A percentile compares a stretch with the other conserved stretches of the same genome.
phyloP scores from a whole-genome alignment of 2,888 invertebrate species.

The Dromius quadrimaculatus region DNA sequence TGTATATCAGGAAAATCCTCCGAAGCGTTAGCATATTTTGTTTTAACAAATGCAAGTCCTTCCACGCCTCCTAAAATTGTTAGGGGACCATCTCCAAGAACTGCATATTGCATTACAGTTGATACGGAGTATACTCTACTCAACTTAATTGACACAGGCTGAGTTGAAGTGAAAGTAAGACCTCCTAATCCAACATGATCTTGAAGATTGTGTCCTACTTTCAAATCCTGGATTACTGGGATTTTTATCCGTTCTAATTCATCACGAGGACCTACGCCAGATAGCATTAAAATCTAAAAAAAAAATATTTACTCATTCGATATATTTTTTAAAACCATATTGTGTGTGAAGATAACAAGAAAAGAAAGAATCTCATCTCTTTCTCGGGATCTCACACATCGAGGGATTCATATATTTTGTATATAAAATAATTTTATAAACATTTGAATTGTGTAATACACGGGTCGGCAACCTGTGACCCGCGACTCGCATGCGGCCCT shows the following conservation, averaged over 20 bases:
- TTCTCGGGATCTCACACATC: no score
- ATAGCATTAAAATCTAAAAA: constrained; percentile 81
- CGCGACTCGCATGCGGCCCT: no score
- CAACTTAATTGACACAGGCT: constrained; percentile 83
- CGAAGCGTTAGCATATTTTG: constrained; percentile 83
- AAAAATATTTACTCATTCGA: no score
- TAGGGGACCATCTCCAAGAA: constrained; percentile 85
- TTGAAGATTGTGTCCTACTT: constrained; percentile 88
- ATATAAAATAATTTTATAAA: no score
- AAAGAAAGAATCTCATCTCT: no score
- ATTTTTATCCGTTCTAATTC: constrained; percentile 81
- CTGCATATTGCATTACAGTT: constrained; percentile 86
- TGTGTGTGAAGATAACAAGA: no score
- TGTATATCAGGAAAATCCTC: constrained; percentile 91
- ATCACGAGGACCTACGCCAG: constrained; percentile 85
- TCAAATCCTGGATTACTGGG: constrained; percentile 83
- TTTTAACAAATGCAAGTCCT: constrained; percentile 89
- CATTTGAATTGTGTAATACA: no score
- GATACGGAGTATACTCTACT: constrained; percentile 82
- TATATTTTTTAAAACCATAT: no score
- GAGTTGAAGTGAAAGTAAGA: constrained; percentile 83
- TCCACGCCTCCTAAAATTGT: constrained; percentile 92
- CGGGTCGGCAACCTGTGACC: no score
- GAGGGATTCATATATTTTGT: no score
- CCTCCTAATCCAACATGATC: constrained; percentile 92